A percentile compares a stretch with the other conserved stretches of the same genome.
These are phyloP conservation scores for Chamaetylas fuelleborni DNA, from an alignment of 2,113 vertebrate genomes.

Conservation along the genomic window DNA sequence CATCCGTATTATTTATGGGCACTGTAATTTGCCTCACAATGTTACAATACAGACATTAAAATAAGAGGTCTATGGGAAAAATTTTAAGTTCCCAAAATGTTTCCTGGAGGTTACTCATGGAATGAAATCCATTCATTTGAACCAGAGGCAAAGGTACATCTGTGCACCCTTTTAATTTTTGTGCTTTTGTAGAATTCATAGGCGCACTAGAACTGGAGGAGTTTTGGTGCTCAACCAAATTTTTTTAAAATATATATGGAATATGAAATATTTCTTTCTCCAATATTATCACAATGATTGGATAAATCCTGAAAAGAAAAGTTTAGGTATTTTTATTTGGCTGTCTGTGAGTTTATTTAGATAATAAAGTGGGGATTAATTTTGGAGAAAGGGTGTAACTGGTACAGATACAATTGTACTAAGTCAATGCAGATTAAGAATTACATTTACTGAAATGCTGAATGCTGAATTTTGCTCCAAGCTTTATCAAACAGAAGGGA, in stretches of 20 bases:
- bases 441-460: background rate
- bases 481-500: background rate
- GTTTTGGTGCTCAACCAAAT: background rate
- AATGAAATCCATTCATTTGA: background rate
- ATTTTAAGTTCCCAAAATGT: background rate
- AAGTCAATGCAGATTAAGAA: background rate
- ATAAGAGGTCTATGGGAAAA: background rate
- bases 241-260: background rate
- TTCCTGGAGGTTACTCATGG: background rate
- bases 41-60: background rate
- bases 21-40: background rate
- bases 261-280: background rate
- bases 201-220: background rate
- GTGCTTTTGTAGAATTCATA: background rate
- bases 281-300: background rate
- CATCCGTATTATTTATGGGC: background rate
- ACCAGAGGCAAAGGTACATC: background rate
- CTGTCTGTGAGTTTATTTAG: background rate
- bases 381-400: background rate
- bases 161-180: background rate
- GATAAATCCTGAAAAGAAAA: background rate
- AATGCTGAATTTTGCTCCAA: conserved; percentile 4
- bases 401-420: background rate
- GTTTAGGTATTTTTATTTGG: background rate
- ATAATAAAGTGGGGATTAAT: background rate